Percentiles rank a stretch among this genome's conserved stretches.
Evolutionary conservation across 2,797 vertebrate genomes (phyloP).

Genomic region (Sardinella longiceps): DNA sequence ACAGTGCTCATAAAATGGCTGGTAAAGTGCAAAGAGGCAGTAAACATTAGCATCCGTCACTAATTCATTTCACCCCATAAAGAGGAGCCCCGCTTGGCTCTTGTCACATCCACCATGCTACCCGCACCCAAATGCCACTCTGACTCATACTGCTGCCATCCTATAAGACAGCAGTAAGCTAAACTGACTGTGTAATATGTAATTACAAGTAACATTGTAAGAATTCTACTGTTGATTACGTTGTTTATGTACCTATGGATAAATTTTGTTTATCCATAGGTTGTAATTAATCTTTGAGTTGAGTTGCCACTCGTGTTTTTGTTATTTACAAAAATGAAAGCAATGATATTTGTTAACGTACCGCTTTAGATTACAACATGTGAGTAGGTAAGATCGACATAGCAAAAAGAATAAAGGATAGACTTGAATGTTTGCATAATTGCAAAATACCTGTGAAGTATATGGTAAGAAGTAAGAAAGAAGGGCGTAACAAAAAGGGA

Average conservation of each 20-base stretch:
- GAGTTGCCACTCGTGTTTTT: too few relatives aligned
- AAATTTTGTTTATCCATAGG: too few relatives aligned
- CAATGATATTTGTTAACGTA: too few relatives aligned
- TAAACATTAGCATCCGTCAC: constrained; percentile 22
- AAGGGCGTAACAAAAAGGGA: too few relatives aligned
- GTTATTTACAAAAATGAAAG: too few relatives aligned
- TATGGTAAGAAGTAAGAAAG: too few relatives aligned
- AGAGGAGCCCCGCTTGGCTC: neutral
- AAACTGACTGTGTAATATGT: neutral
- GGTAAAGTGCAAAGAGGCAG: constrained; percentile 13
- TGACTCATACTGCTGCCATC: neutral
- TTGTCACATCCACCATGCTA: neutral
- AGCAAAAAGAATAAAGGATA: too few relatives aligned
- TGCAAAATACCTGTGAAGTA: too few relatives aligned
- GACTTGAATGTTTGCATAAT: too few relatives aligned
- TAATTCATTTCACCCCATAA: constrained; percentile 22
- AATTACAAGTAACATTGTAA: neutral
- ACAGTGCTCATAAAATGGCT: neutral
- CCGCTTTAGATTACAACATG: too few relatives aligned
- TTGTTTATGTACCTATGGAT: neutral
- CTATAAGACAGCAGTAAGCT: neutral
- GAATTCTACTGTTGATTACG: neutral
- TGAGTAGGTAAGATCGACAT: too few relatives aligned
- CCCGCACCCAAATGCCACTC: constrained; percentile 38
- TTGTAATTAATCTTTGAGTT: too few relatives aligned